A percentile compares a stretch with the other conserved stretches of the same genome.
Conservation (phyloP, 2,797 vertebrate genomes). For the Furcifer pardalis region DNA sequence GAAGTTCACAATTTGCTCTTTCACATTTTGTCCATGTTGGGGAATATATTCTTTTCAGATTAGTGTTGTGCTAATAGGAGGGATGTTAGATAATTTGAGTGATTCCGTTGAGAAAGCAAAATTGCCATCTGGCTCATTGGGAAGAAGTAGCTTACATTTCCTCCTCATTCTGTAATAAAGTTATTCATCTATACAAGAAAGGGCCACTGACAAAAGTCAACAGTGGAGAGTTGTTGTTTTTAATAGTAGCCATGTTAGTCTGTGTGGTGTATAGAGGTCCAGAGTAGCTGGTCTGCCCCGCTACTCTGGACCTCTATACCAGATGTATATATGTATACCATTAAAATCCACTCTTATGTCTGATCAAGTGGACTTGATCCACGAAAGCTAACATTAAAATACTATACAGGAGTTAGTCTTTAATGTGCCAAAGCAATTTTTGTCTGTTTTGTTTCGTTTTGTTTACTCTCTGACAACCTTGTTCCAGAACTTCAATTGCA, state of each 20-base stretch:
- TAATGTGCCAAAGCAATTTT: too few species aligned
- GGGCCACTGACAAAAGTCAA: constrained; percentile 1
- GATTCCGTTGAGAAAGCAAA: background rate
- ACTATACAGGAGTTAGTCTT: too few species aligned
- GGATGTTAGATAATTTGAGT: background rate
- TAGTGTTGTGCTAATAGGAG: background rate
- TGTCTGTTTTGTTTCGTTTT: too few species aligned
- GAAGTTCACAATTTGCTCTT: background rate
- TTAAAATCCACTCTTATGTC: too few species aligned
- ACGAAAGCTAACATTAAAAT: too few species aligned
- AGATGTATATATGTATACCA: too few species aligned
- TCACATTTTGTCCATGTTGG: background rate
- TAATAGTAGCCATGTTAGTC: too few species aligned
- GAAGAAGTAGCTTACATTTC: background rate
- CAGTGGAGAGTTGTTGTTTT: background rate
- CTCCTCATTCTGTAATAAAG: background rate
- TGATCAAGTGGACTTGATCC: too few species aligned
- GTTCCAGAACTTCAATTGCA: background rate
- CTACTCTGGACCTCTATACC: too few species aligned
- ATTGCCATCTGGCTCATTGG: background rate
- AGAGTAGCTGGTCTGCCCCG: too few species aligned
- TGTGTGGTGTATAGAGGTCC: too few species aligned
- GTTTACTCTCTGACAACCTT: too few species aligned
- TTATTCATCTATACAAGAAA: background rate
- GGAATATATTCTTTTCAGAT: background rate